Percentiles rank a stretch among this genome's conserved stretches.
These are phyloP conservation scores for Cryptophagus acutangulus DNA, from an alignment of 2,888 invertebrate genomes.

Conservation along the genomic window DNA sequence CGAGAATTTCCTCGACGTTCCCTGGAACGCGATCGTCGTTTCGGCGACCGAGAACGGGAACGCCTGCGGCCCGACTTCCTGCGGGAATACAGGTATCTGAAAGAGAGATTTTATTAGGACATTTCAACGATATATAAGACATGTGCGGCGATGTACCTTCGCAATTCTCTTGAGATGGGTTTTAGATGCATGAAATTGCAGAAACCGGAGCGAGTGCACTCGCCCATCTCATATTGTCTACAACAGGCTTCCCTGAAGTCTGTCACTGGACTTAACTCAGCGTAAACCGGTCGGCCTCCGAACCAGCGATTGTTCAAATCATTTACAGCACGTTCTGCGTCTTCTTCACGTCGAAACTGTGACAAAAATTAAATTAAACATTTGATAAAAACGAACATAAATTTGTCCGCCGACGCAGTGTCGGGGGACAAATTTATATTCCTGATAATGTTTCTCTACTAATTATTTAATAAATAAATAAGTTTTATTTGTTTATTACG, in stretches of 20 bases:
- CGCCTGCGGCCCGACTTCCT: constrained; percentile 39
- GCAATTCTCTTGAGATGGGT: constrained; percentile 91
- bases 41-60: constrained; percentile 58
- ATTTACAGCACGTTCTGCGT: constrained; percentile 95
- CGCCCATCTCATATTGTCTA: constrained; percentile 99
- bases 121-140: no score
- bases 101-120: no score
- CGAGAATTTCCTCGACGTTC: constrained; percentile 36
- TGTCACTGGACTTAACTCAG: constrained; percentile 97
- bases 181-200: constrained; percentile 99
- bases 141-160: constrained; percentile 57
- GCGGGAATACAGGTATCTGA: constrained; percentile 32
- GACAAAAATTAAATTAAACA: no score
- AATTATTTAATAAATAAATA: no score
- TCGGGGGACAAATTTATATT: no score
- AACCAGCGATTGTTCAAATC: constrained; percentile 99
- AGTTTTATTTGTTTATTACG: no score
- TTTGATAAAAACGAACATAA: no score
- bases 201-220: constrained; percentile 97
- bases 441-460: no score
- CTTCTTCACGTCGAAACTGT: constrained; percentile 92
- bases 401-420: no score
- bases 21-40: constrained; percentile 52
- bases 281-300: constrained; percentile 95
- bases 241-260: constrained; percentile 99